Evolutionary conservation across 2,113 vertebrate genomes (phyloP), one percentile per base, ranked within the genome.

Genomic region (Caloenas nicobarica): DNA sequence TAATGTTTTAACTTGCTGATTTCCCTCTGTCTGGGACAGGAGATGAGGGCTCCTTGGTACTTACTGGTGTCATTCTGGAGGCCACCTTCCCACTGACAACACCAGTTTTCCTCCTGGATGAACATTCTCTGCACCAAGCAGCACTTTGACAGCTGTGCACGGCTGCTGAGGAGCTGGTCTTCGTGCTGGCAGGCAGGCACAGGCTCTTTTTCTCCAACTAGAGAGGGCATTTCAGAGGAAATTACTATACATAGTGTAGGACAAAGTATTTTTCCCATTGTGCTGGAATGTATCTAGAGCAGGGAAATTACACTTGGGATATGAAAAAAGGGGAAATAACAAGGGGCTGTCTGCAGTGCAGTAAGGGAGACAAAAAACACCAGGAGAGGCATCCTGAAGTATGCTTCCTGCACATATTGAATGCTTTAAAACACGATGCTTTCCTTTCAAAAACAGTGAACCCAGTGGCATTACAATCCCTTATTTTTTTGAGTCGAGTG

Each of bases 371-470:
- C 82, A 97, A 91, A 88, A 82, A 95, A 57, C 89, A 93, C 86
- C 72, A 72, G 38, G 69, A 97, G 96, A 96, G 89, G 92, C 95
- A 95, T 87, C 87, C 88, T 92, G 90, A 98, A 98, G 51, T 96
- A 97, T 96, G 86, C 89, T 90, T 97, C 96, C 94, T 93, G 95
- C 94, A 91, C 91, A 87, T 86, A 96, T 92, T 92, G 92, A 97
- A 97, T 97, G 91, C 96, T 97, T 98, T 95, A 95, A 96, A 97
- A 97, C 79, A 91, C 29, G 91, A 96, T 95, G 91, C 70, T 96
- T 94, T 97, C 90, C 96, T 96, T 97, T 95, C 89, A 95, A 89
- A 97, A 97, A 97, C 97, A 97, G 94, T 64, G 93, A 88, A 78
- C 65, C 46, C 21, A 65, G 58, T 79, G 91, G 92, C 94, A 84